A percentile compares a stretch with the other conserved stretches of the same genome.
Evolutionary conservation across 2,888 invertebrate species (phyloP).

Genomic region (Leucoma salicis): DNA sequence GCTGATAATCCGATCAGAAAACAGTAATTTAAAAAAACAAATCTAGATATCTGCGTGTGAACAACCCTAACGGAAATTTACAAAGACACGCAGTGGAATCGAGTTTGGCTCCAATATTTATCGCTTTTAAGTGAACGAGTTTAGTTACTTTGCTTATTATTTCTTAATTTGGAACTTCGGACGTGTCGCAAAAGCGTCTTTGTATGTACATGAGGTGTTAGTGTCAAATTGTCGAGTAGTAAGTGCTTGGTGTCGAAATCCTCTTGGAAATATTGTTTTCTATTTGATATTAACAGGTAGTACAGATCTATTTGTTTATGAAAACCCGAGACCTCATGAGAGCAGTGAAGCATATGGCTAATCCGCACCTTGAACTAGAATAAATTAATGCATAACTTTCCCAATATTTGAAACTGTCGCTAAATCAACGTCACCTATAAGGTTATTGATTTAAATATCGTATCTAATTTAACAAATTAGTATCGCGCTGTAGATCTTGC

Average conservation of each 20-base stretch:
- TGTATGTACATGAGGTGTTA: neutral
- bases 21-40: neutral
- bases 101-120: conserved; percentile 18
- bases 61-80: conserved; percentile 1
- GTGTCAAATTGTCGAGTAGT: neutral
- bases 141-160: conserved; percentile 15
- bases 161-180: conserved; percentile 14
- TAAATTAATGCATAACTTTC: no score
- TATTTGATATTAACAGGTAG: no score
- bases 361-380: no score
- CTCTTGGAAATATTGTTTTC: no score
- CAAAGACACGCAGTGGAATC: neutral
- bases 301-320: no score
- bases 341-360: no score
- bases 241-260: neutral
- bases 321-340: no score
- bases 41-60: neutral
- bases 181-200: conserved; percentile 1
- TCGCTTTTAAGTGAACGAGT: conserved; percentile 15
- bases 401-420: no score
- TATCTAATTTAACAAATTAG: neutral
- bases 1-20: no score
- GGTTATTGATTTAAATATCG: neutral
- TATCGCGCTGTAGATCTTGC: neutral
- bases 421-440: neutral